These are phyloP conservation scores for Therioaphis trifolii DNA, from an alignment of 2,888 invertebrate genomes.

Conservation along the genomic window DNA sequence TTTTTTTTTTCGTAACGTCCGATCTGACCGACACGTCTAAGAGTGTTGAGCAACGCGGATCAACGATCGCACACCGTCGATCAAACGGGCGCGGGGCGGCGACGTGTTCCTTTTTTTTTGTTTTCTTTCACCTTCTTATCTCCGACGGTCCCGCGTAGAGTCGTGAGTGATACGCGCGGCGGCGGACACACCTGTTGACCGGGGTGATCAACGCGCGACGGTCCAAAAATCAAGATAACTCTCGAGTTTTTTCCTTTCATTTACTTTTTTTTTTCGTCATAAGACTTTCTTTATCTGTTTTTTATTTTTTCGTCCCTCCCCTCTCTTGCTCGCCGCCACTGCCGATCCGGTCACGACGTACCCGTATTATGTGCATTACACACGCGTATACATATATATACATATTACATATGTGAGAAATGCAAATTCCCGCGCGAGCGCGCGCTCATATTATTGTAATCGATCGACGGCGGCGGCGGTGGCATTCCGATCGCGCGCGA, in stretches of 20 bases:
- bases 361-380: too few species aligned
- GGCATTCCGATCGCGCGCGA: slow-evolving; percentile 36
- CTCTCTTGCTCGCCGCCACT: neutral
- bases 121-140: slow-evolving; percentile 36
- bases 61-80: neutral
- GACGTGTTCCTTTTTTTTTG: neutral
- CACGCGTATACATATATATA: too few species aligned
- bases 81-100: neutral
- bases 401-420: too few species aligned
- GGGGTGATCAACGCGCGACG: neutral
- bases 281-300: slow-evolving; percentile 1
- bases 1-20: slow-evolving; percentile 2
- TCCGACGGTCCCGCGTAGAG: neutral
- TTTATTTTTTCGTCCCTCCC: slow-evolving; percentile 4
- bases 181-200: slow-evolving; percentile 26
- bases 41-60: neutral
- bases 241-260: too few species aligned
- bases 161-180: slow-evolving; percentile 44
- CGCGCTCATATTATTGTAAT: neutral
- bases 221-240: slow-evolving; percentile 52
- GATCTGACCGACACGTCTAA: neutral
- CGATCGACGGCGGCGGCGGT: slow-evolving; percentile 1
- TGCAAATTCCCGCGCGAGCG: slow-evolving; percentile 27
- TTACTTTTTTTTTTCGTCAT: too few species aligned
- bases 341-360: slow-evolving; percentile 55